Conservation (phyloP, 2,797 vertebrate species). For the Enteromius paludinosus region DNA sequence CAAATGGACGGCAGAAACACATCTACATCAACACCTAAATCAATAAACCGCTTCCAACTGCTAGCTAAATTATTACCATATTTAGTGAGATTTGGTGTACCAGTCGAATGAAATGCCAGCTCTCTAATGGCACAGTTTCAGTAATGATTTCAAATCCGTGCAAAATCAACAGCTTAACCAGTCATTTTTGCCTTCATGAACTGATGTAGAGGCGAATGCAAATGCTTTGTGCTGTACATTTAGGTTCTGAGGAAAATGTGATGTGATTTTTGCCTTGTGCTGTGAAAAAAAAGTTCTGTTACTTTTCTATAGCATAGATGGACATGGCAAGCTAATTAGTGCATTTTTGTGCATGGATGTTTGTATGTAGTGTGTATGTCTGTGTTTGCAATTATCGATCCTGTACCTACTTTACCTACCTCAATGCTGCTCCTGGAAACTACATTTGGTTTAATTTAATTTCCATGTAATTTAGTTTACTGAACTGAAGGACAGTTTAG, state of each 20-base stretch:
- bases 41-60: slow-evolving; percentile 38
- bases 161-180: slow-evolving; percentile 16
- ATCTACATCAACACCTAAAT: slow-evolving; percentile 41
- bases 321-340: neutral
- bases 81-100: slow-evolving; percentile 35
- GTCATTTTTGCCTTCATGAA: slow-evolving; percentile 12
- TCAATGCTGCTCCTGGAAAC: neutral
- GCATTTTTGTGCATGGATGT: neutral
- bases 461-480: neutral
- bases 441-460: slow-evolving; percentile 2
- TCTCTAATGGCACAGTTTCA: slow-evolving; percentile 24
- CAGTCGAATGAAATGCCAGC: slow-evolving; percentile 16
- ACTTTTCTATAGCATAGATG: neutral
- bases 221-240: neutral
- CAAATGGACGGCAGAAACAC: slow-evolving; percentile 19
- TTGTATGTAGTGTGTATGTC: neutral
- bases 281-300: neutral
- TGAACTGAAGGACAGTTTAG: neutral
- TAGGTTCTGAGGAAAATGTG: neutral
- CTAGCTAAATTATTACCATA: slow-evolving; percentile 37
- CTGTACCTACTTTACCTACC: neutral
- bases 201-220: slow-evolving; percentile 17
- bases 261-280: slow-evolving; percentile 4
- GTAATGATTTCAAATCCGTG: slow-evolving; percentile 9
- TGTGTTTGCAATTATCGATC: neutral